A percentile compares a stretch with the other conserved stretches of the same genome.
phyloP scores from a whole-genome alignment of 2,797 vertebrate species.

The Gobio occitaniae region DNA sequence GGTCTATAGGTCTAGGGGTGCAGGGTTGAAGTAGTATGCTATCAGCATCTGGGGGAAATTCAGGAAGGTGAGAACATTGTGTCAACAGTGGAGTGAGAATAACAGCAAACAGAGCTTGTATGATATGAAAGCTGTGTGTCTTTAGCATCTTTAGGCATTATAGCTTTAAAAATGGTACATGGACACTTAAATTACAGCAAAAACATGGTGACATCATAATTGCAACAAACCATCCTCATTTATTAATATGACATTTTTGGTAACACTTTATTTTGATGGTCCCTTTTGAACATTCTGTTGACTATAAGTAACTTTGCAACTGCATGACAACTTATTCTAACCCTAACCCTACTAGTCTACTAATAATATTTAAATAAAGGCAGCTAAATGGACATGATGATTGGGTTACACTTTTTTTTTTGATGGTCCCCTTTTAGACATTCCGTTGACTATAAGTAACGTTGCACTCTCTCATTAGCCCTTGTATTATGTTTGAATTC shows the following conservation, averaged over 20 bases:
- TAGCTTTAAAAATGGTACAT: not conserved
- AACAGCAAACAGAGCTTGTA: slow-evolving; percentile 8
- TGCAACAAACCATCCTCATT: not conserved
- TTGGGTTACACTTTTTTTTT: not conserved
- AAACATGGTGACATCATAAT: not conserved
- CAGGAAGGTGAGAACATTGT: slow-evolving; percentile 57
- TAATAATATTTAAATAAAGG: not conserved
- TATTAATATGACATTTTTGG: not conserved
- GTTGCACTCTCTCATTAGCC: too few relatives aligned
- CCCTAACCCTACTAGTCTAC: too few relatives aligned
- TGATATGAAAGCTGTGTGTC: not conserved
- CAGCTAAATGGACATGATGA: not conserved
- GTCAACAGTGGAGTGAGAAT: slow-evolving; percentile 41
- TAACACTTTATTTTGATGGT: too few relatives aligned
- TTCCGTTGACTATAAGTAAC: not conserved
- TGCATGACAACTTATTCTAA: too few relatives aligned
- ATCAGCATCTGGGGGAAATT: slow-evolving; percentile 64
- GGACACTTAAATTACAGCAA: slow-evolving; percentile 11
- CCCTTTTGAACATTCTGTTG: too few relatives aligned
- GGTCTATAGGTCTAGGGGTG: slow-evolving; percentile 46
- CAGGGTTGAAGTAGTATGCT: slow-evolving; percentile 52
- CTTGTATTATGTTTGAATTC: too few relatives aligned
- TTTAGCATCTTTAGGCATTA: slow-evolving; percentile 25
- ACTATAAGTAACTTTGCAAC: too few relatives aligned
- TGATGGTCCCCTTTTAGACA: not conserved